Conservation (phyloP, 2,797 vertebrate genomes). For the Tiaroga cobitis region DNA sequence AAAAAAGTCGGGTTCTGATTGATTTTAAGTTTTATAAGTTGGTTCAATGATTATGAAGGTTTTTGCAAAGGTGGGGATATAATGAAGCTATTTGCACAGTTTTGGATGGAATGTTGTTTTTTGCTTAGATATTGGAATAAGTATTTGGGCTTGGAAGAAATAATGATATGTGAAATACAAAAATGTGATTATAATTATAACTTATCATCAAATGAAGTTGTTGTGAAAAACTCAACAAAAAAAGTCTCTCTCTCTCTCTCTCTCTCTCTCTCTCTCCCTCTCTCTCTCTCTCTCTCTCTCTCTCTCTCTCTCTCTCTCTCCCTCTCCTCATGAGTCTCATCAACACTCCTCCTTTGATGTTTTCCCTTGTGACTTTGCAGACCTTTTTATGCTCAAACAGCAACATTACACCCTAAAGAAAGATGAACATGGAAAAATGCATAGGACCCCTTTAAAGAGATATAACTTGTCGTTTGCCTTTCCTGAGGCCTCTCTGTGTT, state of each 20-base stretch:
- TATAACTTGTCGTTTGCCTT: neutral
- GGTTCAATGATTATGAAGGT: neutral
- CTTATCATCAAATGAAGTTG: neutral
- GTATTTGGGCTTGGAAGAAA: neutral
- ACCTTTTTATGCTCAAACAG: too few relatives aligned
- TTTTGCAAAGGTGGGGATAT: neutral
- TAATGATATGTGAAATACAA: neutral
- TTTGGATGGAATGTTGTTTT: neutral
- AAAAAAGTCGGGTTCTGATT: neutral
- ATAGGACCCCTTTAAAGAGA: neutral
- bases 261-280: neutral
- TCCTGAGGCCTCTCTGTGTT: constrained; percentile 34
- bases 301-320: too few relatives aligned
- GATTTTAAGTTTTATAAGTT: neutral
- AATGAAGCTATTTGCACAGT: neutral
- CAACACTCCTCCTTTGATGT: constrained; percentile 75
- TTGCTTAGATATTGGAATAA: neutral
- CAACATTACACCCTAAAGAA: neutral
- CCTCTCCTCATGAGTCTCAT: constrained; percentile 59
- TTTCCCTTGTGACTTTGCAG: constrained; percentile 37
- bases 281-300: too few relatives aligned
- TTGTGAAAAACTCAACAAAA: neutral
- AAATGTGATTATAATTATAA: neutral
- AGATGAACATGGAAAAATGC: neutral
- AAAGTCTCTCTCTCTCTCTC: neutral